phyloP scores from a whole-genome alignment of 2,113 vertebrate genomes.

The Gnathochromis pfefferi region DNA sequence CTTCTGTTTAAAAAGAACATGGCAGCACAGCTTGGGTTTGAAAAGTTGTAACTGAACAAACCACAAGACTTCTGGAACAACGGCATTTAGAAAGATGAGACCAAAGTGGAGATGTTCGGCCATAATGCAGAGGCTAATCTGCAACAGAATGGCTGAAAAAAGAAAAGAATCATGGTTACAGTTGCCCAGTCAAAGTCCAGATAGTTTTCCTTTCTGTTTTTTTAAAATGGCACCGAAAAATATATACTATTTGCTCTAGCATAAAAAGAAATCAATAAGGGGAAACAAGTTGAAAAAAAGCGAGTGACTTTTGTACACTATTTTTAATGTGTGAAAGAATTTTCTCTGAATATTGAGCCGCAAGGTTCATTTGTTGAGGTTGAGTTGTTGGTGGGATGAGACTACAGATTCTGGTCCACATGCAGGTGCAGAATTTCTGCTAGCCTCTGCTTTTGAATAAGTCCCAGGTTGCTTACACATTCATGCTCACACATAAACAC shows the following conservation, averaged over 20 bases:
- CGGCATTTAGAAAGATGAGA: neutral
- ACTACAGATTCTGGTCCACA: constrained; percentile 20
- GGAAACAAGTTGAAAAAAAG: neutral
- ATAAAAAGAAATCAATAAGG: neutral
- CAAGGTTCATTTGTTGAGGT: neutral
- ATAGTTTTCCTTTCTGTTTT: neutral
- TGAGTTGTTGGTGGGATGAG: neutral
- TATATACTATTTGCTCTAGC: neutral
- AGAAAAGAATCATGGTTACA: neutral
- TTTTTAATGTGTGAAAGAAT: neutral
- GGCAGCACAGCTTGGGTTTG: neutral
- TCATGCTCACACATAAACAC: neutral
- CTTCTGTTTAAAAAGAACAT: neutral
- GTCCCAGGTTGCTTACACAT: neutral
- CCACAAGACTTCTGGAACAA: neutral
- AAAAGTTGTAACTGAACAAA: neutral
- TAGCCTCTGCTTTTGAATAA: constrained; percentile 19
- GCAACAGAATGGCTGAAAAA: neutral
- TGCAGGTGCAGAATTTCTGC: constrained; percentile 20
- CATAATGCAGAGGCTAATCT: neutral
- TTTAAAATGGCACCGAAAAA: neutral
- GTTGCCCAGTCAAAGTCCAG: neutral
- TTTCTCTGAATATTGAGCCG: neutral
- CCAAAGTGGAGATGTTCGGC: neutral
- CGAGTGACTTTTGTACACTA: neutral